Conservation (phyloP, 2,797 vertebrate species). For the Scolopax bukidnonensis region DNA sequence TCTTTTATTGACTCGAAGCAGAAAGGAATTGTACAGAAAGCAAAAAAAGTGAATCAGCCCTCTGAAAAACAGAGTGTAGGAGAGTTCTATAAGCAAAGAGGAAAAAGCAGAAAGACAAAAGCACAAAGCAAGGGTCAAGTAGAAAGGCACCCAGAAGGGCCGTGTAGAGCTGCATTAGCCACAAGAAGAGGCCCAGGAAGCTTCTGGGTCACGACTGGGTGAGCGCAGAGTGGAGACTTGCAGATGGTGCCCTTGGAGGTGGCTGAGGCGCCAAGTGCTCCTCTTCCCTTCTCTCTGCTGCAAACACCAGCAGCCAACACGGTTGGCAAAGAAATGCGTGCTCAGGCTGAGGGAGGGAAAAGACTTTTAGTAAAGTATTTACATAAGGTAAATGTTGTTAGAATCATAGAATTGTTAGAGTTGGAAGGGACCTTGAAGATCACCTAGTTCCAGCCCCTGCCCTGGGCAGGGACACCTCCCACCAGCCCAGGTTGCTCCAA, state of each 20-base stretch:
- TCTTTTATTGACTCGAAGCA: neutral
- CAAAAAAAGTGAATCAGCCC: neutral
- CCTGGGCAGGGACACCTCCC: no score
- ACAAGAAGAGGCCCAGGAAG: neutral
- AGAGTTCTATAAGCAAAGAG: neutral
- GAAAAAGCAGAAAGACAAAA: neutral
- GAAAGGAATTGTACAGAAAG: neutral
- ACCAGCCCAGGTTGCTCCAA: no score
- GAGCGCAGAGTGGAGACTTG: rapidly evolving
- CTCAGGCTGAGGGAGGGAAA: neutral
- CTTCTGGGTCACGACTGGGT: rapidly evolving
- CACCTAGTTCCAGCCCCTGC: no score
- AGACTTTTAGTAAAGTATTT: neutral
- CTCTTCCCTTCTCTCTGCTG: neutral
- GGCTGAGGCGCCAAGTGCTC: rapidly evolving
- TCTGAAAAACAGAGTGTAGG: neutral
- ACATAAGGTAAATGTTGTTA: rapidly evolving
- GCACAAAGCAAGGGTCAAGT: neutral
- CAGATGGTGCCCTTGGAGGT: neutral
- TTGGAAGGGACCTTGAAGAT: no score
- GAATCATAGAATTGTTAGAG: no score
- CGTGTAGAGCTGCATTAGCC: neutral
- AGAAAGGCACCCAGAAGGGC: neutral
- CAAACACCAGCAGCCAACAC: neutral
- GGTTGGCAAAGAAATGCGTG: no score